phyloP scores from a whole-genome alignment of 2,113 vertebrate species.

The Petromus typicus region DNA sequence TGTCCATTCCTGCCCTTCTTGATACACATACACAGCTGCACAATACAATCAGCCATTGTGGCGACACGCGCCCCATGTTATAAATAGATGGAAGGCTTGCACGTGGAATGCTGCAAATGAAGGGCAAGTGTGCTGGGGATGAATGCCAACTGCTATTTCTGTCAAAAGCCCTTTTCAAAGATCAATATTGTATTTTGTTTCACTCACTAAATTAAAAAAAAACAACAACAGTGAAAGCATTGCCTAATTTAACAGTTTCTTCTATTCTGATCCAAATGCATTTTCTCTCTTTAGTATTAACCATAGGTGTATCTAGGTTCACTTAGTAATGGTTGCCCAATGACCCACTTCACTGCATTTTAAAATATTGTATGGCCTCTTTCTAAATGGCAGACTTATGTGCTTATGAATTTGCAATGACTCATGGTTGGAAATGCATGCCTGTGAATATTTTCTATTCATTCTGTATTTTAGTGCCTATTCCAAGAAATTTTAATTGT shows the following conservation, averaged over 20 bases:
- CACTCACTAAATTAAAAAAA: slow-evolving; percentile 51
- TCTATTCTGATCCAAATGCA: not conserved
- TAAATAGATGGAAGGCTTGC: slow-evolving; percentile 82
- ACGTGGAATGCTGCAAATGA: slow-evolving; percentile 61
- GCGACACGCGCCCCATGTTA: slow-evolving; percentile 78
- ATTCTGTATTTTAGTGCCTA: not conserved
- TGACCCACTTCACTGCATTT: slow-evolving; percentile 9
- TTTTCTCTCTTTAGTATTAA: not conserved
- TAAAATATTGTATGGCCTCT: not conserved
- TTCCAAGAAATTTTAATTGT: slow-evolving; percentile 29
- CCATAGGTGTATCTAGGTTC: not conserved
- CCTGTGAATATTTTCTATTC: not conserved
- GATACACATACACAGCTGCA: slow-evolving; percentile 84
- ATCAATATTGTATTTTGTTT: slow-evolving; percentile 71
- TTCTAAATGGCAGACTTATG: not conserved
- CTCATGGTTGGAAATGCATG: not conserved
- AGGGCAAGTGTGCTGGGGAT: slow-evolving; percentile 79
- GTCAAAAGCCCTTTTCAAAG: slow-evolving; percentile 51
- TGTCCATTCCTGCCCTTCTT: slow-evolving; percentile 83
- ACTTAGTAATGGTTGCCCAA: not conserved
- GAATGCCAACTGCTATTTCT: slow-evolving; percentile 54
- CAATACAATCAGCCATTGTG: slow-evolving; percentile 86
- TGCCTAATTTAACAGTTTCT: slow-evolving; percentile 35
- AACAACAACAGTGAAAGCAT: slow-evolving; percentile 31
- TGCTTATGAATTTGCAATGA: not conserved